Evolutionary conservation across 2,113 vertebrate species (phyloP).

Genomic region (Oncorhynchus keta): DNA sequence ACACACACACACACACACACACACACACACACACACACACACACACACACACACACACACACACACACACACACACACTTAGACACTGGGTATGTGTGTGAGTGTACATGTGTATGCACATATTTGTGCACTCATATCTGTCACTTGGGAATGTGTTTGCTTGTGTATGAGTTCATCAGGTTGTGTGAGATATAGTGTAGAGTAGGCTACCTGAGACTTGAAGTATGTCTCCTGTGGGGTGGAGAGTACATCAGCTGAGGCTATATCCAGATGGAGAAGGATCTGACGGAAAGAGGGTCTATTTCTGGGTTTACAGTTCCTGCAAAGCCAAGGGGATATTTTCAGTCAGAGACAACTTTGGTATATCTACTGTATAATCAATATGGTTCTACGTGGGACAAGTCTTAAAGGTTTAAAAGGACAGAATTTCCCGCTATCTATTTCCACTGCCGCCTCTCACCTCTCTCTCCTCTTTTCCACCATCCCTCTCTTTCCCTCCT

Average conservation of each 20-base stretch:
- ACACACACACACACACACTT: not conserved
- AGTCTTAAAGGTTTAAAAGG: slow-evolving; percentile 5
- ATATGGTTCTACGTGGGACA: slow-evolving; percentile 25
- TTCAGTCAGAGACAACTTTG: slow-evolving; percentile 35
- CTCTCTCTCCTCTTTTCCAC: not conserved
- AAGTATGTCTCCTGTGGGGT: slow-evolving; percentile 98
- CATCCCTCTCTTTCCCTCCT: not conserved
- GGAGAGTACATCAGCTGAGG: slow-evolving; percentile 92
- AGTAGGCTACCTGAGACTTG: slow-evolving; percentile 84
- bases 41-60: slow-evolving; percentile 8
- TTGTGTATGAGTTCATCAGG: not conserved
- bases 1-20: slow-evolving; percentile 4
- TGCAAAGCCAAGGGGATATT: slow-evolving; percentile 56
- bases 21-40: slow-evolving; percentile 6
- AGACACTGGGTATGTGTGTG: slow-evolving; percentile 1
- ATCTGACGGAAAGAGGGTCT: slow-evolving; percentile 96
- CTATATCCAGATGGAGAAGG: slow-evolving; percentile 93
- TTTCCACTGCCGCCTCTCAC: not conserved
- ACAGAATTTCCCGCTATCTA: slow-evolving; percentile 18
- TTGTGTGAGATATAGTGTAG: not conserved
- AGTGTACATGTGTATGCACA: not conserved
- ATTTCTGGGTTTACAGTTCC: slow-evolving; percentile 95
- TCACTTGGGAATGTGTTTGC: not conserved
- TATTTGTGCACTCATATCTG: not conserved
- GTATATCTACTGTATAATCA: slow-evolving; percentile 43